These are phyloP conservation scores for Tupiocoris notatus DNA, from an alignment of 2,888 invertebrate genomes.

Conservation along the genomic window DNA sequence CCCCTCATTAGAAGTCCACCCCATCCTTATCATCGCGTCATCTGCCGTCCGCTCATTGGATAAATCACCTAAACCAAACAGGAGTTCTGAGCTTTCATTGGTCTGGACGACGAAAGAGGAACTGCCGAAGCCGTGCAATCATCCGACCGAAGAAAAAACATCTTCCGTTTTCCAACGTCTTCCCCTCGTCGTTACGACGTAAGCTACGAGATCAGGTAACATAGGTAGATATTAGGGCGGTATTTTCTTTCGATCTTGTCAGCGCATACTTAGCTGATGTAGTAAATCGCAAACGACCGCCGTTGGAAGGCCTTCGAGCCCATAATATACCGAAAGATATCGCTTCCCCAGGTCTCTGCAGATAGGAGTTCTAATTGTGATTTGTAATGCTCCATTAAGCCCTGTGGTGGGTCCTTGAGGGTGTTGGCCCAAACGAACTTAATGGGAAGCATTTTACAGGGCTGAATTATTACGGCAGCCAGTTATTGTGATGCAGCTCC, in stretches of 20 bases:
- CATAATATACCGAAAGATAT: conserved; percentile 12
- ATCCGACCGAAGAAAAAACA: conserved; percentile 5
- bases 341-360: background rate
- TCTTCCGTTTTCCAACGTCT: background rate
- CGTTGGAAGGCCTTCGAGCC: background rate
- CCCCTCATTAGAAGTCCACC: conserved; percentile 26
- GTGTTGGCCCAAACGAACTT: background rate
- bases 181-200: background rate
- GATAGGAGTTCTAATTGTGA: conserved; percentile 30
- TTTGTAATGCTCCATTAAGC: conserved; percentile 1
- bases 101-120: background rate
- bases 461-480: too few relatives aligned
- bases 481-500: too few relatives aligned
- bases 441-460: background rate
- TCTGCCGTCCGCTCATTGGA: conserved; percentile 15
- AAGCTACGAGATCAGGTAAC: background rate
- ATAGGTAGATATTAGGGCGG: conserved; percentile 19
- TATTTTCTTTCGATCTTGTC: conserved; percentile 24
- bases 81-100: conserved; percentile 34
- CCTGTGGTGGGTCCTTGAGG: background rate
- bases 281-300: conserved; percentile 1
- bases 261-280: conserved; percentile 5
- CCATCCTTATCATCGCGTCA: conserved; percentile 8
- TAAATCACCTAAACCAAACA: conserved; percentile 34
- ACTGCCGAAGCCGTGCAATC: background rate